phyloP scores from a whole-genome alignment of 1,140 invertebrate species.

The Venturia canescens region DNA sequence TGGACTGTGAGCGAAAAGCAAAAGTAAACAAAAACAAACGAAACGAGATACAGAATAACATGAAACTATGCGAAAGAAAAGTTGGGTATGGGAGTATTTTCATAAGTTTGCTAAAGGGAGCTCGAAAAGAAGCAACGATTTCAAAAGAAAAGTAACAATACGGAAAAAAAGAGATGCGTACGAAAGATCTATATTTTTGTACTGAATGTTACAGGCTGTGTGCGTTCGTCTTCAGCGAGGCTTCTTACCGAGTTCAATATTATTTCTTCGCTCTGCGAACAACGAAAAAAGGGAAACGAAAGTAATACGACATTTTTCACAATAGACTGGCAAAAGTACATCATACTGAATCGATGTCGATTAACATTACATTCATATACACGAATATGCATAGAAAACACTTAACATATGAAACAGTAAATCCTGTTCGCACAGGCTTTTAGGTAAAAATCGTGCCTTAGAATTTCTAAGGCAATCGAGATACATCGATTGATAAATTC shows the following conservation, averaged over 20 bases:
- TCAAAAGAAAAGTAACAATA: neutral
- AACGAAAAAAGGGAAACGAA: conserved; percentile 20
- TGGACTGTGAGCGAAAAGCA: neutral
- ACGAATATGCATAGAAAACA: neutral
- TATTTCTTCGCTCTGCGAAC: neutral
- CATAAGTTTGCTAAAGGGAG: conserved; percentile 21
- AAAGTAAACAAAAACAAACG: neutral
- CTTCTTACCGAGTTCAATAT: conserved; percentile 15
- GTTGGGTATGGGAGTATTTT: conserved; percentile 15
- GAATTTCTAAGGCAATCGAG: conserved; percentile 45
- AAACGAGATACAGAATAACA: conserved; percentile 10
- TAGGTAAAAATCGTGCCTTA: conserved; percentile 57
- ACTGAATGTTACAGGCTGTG: conserved; percentile 38
- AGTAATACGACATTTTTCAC: neutral
- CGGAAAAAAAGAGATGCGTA: conserved; percentile 28
- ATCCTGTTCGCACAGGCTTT: conserved; percentile 62
- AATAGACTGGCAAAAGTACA: no score
- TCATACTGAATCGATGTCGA: neutral
- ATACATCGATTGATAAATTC: conserved; percentile 12
- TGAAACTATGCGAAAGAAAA: neutral
- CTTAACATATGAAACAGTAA: neutral
- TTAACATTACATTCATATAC: neutral
- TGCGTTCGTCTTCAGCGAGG: conserved; percentile 6
- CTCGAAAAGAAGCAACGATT: conserved; percentile 24
- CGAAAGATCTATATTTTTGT: conserved; percentile 48